Percentiles rank a stretch among this genome's conserved stretches.
phyloP scores from a whole-genome alignment of 2,888 invertebrate genomes.

The Hirtodrosophila confusa region DNA sequence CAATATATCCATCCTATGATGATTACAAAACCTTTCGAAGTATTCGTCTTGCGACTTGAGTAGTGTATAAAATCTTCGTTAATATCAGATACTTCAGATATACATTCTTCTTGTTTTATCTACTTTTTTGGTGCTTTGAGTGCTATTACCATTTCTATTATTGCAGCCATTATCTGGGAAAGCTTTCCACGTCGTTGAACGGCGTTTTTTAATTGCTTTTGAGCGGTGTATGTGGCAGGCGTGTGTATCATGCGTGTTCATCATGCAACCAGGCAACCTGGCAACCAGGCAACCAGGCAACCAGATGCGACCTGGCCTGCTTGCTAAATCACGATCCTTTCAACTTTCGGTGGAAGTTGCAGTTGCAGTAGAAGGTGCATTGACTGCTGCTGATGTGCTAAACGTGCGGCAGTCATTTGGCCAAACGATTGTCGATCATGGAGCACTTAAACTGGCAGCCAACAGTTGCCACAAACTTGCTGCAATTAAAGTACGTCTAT shows the following conservation, averaged over 20 bases:
- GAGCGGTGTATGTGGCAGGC: slow-evolving; percentile 44
- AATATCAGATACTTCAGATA: not conserved
- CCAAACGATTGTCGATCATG: slow-evolving; percentile 82
- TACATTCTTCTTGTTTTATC: slow-evolving; percentile 8
- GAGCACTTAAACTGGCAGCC: slow-evolving; percentile 53
- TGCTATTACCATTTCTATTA: slow-evolving; percentile 68
- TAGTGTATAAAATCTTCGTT: slow-evolving; percentile 13
- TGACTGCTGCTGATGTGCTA: slow-evolving; percentile 68
- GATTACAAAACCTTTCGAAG: too few relatives aligned
- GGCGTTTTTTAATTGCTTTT: slow-evolving; percentile 68
- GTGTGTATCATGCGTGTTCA: slow-evolving; percentile 59
- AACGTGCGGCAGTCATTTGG: slow-evolving; percentile 82
- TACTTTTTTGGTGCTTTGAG: slow-evolving; percentile 28
- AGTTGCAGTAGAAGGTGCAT: not conserved
- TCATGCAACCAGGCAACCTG: slow-evolving; percentile 39
- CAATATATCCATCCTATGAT: too few relatives aligned
- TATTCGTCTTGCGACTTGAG: not conserved
- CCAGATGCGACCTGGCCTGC: slow-evolving; percentile 33
- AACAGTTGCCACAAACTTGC: slow-evolving; percentile 31
- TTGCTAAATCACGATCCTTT: slow-evolving; percentile 59
- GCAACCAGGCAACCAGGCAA: slow-evolving; percentile 6
- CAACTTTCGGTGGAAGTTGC: slow-evolving; percentile 36
- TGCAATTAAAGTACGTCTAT: slow-evolving; percentile 51
- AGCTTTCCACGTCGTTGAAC: slow-evolving; percentile 56
- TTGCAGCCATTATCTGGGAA: slow-evolving; percentile 62